These are phyloP conservation scores for Bombyx mandarina DNA, from an alignment of 1,140 invertebrate species.

Conservation along the genomic window DNA sequence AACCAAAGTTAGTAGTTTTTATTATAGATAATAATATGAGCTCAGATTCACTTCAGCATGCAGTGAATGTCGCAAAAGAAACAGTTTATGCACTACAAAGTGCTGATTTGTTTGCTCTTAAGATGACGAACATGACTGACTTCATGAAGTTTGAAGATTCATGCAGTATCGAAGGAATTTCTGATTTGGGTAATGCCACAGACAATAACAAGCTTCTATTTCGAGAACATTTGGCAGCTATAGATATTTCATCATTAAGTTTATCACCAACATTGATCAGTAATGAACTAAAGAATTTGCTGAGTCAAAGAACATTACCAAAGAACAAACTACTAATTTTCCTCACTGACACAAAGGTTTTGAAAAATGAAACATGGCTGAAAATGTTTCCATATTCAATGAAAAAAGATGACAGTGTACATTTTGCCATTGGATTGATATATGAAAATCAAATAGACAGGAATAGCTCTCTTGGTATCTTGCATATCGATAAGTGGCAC, in stretches of 20 bases:
- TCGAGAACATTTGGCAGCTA: slow-evolving; percentile 42
- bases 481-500: slow-evolving; percentile 56
- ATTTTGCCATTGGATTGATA: slow-evolving; percentile 52
- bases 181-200: slow-evolving; percentile 55
- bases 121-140: slow-evolving; percentile 53
- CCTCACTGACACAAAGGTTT: slow-evolving; percentile 49
- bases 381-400: slow-evolving; percentile 46
- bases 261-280: slow-evolving; percentile 37
- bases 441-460: slow-evolving; percentile 39
- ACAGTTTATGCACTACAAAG: slow-evolving; percentile 49
- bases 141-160: slow-evolving; percentile 60
- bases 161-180: slow-evolving; percentile 46
- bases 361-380: slow-evolving; percentile 50
- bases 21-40: slow-evolving; percentile 57
- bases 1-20: slow-evolving; percentile 55
- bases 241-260: slow-evolving; percentile 35
- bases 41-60: slow-evolving; percentile 46
- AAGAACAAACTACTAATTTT: slow-evolving; percentile 50
- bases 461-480: slow-evolving; percentile 49
- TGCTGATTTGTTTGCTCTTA: slow-evolving; percentile 49
- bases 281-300: slow-evolving; percentile 38
- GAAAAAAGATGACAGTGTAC: slow-evolving; percentile 28
- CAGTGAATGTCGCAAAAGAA: slow-evolving; percentile 48
- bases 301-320: slow-evolving; percentile 38
- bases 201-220: slow-evolving; percentile 57